Conservation (phyloP, 2,797 vertebrate genomes). For the Cephalopachus bancanus region DNA sequence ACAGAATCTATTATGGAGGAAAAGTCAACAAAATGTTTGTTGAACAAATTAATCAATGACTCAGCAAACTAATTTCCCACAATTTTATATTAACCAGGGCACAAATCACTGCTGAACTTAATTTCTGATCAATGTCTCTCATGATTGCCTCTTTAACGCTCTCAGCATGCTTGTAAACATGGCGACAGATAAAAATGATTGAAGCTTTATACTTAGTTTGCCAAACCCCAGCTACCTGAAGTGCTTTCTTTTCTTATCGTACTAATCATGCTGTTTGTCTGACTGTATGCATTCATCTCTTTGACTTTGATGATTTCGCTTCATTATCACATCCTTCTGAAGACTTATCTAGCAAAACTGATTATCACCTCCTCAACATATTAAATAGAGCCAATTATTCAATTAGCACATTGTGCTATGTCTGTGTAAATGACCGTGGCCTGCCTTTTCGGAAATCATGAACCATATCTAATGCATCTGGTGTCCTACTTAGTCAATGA, state of each 20-base stretch:
- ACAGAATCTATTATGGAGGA: neutral
- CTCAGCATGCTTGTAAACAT: neutral
- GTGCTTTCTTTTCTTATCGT: neutral
- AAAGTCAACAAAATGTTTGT: neutral
- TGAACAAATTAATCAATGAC: neutral
- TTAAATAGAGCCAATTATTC: neutral
- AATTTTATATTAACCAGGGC: neutral
- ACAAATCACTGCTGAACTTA: neutral
- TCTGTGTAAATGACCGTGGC: neutral
- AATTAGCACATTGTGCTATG: neutral
- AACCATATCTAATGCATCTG: neutral
- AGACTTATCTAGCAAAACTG: neutral
- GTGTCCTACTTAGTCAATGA: neutral
- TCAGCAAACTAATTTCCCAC: neutral
- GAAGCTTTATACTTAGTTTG: neutral
- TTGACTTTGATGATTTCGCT: neutral
- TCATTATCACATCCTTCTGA: neutral
- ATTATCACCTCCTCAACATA: neutral
- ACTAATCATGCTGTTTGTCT: neutral
- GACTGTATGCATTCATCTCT: neutral
- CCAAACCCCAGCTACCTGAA: neutral
- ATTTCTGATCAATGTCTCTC: neutral
- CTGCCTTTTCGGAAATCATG: neutral
- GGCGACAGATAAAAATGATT: neutral
- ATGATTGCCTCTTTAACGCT: neutral